These are phyloP conservation scores for Dastarcus helophoroides DNA, from an alignment of 2,888 invertebrate species.

Conservation along the genomic window DNA sequence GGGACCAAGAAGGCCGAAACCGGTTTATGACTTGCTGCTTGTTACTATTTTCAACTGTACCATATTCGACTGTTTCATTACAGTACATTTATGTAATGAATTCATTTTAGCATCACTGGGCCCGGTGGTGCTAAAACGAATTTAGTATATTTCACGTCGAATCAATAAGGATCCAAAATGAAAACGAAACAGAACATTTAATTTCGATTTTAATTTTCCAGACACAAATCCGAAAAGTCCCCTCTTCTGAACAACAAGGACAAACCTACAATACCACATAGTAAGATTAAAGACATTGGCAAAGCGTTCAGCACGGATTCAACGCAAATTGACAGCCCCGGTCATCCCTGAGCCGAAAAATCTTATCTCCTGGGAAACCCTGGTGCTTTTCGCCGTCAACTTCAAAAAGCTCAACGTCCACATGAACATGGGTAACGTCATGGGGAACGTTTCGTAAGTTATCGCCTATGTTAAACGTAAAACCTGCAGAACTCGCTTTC, in stretches of 20 bases:
- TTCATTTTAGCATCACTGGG: too few relatives aligned
- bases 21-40: too few relatives aligned
- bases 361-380: slow-evolving; percentile 84
- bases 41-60: too few relatives aligned
- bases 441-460: slow-evolving; percentile 86
- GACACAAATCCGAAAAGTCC: slow-evolving; percentile 27
- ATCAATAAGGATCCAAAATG: too few relatives aligned
- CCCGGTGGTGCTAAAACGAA: too few relatives aligned
- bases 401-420: slow-evolving; percentile 92
- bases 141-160: too few relatives aligned
- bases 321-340: slow-evolving; percentile 39
- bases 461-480: background rate
- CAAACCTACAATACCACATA: slow-evolving; percentile 43
- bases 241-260: slow-evolving; percentile 40
- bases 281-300: slow-evolving; percentile 43
- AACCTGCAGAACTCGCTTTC: slow-evolving; percentile 12
- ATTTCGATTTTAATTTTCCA: too few relatives aligned
- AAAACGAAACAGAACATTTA: too few relatives aligned
- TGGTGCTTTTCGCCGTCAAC: slow-evolving; percentile 91
- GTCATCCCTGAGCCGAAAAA: slow-evolving; percentile 50
- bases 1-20: too few relatives aligned
- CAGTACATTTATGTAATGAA: too few relatives aligned
- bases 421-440: slow-evolving; percentile 99
- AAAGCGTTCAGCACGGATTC: slow-evolving; percentile 45
- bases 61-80: too few relatives aligned